A percentile compares a stretch with the other conserved stretches of the same genome.
Evolutionary conservation across 2,797 vertebrate genomes (phyloP).

Genomic region (Sebastes taczanowskii): DNA sequence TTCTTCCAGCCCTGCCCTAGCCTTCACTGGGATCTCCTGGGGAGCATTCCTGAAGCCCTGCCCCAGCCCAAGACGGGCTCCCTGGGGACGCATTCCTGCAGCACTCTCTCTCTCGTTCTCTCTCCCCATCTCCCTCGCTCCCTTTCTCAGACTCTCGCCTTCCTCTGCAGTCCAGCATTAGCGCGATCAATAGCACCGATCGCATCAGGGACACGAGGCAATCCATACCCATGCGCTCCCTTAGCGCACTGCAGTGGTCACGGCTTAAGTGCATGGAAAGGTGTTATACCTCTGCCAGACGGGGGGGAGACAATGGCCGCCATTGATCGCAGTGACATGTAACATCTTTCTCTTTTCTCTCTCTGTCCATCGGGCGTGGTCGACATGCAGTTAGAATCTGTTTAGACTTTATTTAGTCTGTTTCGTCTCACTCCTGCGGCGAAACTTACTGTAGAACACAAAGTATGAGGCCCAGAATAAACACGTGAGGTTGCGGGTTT

Average conservation of each 20-base stretch:
- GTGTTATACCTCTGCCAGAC: constrained; percentile 85
- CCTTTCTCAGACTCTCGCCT: constrained; percentile 76
- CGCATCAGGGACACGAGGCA: constrained; percentile 85
- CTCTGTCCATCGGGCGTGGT: constrained; percentile 73
- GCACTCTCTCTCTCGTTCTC: constrained; percentile 70
- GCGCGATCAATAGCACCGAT: constrained; percentile 87
- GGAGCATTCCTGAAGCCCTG: constrained; percentile 85
- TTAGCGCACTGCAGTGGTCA: constrained; percentile 86
- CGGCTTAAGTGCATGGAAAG: constrained; percentile 86
- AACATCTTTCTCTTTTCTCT: constrained; percentile 80
- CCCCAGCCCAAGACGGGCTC: constrained; percentile 84
- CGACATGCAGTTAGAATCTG: constrained; percentile 42
- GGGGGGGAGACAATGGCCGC: constrained; percentile 78
- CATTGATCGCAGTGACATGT: constrained; percentile 85
- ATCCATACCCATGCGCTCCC: constrained; percentile 86
- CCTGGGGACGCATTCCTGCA: constrained; percentile 84
- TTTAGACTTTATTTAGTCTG: constrained; percentile 55
- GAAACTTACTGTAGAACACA: constrained; percentile 15
- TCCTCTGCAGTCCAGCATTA: constrained; percentile 88
- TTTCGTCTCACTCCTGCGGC: constrained; percentile 34
- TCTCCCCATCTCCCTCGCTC: constrained; percentile 67
- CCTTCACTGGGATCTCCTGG: constrained; percentile 81
- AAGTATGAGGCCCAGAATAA: constrained; percentile 5
- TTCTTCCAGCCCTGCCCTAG: constrained; percentile 84
- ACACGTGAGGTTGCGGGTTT: constrained; percentile 9